These are phyloP conservation scores for Pachymerium ferrugineum DNA, from an alignment of 2,888 invertebrate genomes.

Conservation along the genomic window DNA sequence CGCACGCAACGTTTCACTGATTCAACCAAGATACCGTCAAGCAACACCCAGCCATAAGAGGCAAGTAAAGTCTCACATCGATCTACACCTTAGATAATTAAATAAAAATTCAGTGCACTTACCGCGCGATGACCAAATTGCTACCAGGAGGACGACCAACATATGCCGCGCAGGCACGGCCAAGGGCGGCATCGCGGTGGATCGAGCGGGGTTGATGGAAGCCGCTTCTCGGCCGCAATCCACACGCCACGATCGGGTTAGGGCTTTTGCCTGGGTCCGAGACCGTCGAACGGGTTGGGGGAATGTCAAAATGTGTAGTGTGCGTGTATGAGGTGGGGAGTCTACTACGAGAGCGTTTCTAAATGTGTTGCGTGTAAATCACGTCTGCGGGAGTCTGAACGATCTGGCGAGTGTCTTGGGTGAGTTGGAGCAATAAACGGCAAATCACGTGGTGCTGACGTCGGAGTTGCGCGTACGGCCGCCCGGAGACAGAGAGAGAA, in stretches of 20 bases:
- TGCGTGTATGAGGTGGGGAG: constrained; percentile 24
- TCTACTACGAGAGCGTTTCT: constrained; percentile 21
- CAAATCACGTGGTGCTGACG: constrained; percentile 33
- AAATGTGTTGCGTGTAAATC: constrained; percentile 31
- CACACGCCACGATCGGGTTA: too few species aligned
- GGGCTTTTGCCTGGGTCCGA: too few species aligned
- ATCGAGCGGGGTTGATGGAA: background rate
- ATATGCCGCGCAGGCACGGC: background rate
- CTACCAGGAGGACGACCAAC: background rate
- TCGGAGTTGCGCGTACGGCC: constrained; percentile 30
- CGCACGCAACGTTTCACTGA: background rate
- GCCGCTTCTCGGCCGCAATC: constrained; percentile 8
- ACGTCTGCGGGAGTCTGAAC: constrained; percentile 32
- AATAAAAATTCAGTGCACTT: background rate
- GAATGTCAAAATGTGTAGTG: constrained; percentile 16
- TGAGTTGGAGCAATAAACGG: constrained; percentile 33
- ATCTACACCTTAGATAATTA: background rate
- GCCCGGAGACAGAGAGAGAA: constrained; percentile 24
- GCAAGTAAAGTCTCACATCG: background rate
- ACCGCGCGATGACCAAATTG: background rate
- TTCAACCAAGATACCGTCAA: background rate
- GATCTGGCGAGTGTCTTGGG: constrained; percentile 32
- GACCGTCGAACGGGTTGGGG: too few species aligned
- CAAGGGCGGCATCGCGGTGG: constrained; percentile 8
- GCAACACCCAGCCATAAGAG: background rate